Base-by-base conservation (phyloP, 2,113 vertebrate genomes). In the Hirundichthys speculiger region DNA sequence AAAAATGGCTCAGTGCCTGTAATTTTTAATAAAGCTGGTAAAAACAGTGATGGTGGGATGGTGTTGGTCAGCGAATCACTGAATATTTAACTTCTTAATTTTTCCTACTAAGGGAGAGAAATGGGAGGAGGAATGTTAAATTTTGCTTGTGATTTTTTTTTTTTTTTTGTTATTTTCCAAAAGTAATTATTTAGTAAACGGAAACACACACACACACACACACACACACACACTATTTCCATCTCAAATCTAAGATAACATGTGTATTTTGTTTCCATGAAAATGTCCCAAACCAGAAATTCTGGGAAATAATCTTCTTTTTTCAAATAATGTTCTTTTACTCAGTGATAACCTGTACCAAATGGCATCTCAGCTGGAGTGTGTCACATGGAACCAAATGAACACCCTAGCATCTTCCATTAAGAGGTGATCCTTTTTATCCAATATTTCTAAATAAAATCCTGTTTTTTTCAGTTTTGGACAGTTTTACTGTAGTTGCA, bases 321-420 rank as follows among this genome's bases (percentile, higher is more conserved):
- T 19, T 4, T 55, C 25, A 25, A 19, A 15, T 20, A 71, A 45
- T 72, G 12, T 34, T 80, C 50, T 70, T 41, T 80, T 41, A 7
- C 43, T 43, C 66, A 91, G 90, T 76, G 90, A 91, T 64, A 90
- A 88, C 75, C 57, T 91, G 51, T 90, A 88, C 77, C 88, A 90
- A 86, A 91, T 89, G 90, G 80, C 90, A 13, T 91, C 89, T 58
- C 90, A 91, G 82, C 84, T 91, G 79, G 90, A 91, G 42, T 91
- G 90, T 74, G 88, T 91, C 21, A 79, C 87, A 25, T 90, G 87
- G 90, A 91, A 91, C 70, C 90, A 85, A 54, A 86, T 90, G 80
- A 91, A 91, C 77, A 42, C 42, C 3, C 66, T 91, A 46, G 70
- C 90, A 30, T 80, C 87, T 16, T 81, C 88, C 41, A 82, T 88